phyloP scores from a whole-genome alignment of 2,888 invertebrate genomes.

The Agonopterix arenella region DNA sequence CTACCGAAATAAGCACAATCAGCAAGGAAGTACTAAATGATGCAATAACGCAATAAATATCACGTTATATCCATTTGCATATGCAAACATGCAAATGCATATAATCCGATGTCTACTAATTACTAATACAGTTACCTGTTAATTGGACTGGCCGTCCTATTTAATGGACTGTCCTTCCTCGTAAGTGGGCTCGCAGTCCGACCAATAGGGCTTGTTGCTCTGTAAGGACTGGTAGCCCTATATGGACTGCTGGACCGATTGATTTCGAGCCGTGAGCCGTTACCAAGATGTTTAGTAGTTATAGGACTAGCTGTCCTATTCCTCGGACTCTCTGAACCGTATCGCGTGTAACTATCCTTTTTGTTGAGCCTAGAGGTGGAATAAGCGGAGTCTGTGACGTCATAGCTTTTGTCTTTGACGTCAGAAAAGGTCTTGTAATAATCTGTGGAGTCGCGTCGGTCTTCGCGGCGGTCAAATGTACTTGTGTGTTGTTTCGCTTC shows the following conservation, averaged over 20 bases:
- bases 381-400: conserved; percentile 64
- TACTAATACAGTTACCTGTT: conserved; percentile 43
- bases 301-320: conserved; percentile 69
- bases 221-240: conserved; percentile 55
- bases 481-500: conserved; percentile 52
- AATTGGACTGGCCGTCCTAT: conserved; percentile 75
- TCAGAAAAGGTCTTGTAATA: conserved; percentile 67
- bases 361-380: conserved; percentile 57
- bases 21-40: no score
- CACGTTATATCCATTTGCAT: no score
- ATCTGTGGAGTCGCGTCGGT: conserved; percentile 57
- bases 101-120: neutral
- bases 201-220: conserved; percentile 63
- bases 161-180: conserved; percentile 68
- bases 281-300: conserved; percentile 72
- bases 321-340: conserved; percentile 56
- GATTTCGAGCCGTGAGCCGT: conserved; percentile 65
- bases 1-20: no score
- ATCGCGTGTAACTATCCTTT: conserved; percentile 51
- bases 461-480: conserved; percentile 63
- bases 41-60: no score
- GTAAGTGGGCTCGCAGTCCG: conserved; percentile 74
- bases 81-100: no score
- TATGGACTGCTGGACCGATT: conserved; percentile 65
- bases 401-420: conserved; percentile 59